Evolutionary conservation across 2,113 vertebrate species (phyloP), one percentile per base, ranked within the genome.

Genomic region (Antennarius striatus): DNA sequence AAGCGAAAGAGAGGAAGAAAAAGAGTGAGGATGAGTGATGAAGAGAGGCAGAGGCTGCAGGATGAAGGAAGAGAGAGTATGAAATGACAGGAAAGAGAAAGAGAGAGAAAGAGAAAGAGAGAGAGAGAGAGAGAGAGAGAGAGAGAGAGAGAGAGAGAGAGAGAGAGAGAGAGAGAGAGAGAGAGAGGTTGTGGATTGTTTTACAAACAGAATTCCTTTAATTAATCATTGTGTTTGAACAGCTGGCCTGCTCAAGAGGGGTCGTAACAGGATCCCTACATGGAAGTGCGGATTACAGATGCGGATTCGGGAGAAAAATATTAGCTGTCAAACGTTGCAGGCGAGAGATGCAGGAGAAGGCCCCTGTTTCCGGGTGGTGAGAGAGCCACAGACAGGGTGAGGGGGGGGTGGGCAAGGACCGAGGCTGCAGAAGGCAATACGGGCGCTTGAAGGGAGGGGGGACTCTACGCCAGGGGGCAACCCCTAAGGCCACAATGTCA

Each of bases 201-300:
- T 96, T 96, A 94, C 94, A 96, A 95, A 93, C 93, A 94, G 94
- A 96, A 95, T 95, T 95, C 92, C 95, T 95, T 96, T 95, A 96
- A 97, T 97, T 98, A 98, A 97, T 98, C 95, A 96, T 90, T 84
- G 82, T 97, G 94, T 98, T 98, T 97, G 93, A 98, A 98, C 96
- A 97, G 96, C 96, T 98, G 95, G 94, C 88, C 90, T 89, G 74
- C 48, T 91, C 91, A 88, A 92, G 91, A 90, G 86, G 87, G 90
- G 87, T 84, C 84, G 92, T 93, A 92, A 92, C 55, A 84, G 86
- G 91, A 93, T 93, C 92, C 86, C 86, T 79, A 81, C 75, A 46
- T 91, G 87, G 90, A 93, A 92, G 90, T 92, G 84, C 86, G 75
- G 88, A 91, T 90, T 92, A 91, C 89, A 91, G 84, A 90, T 77